A percentile compares a stretch with the other conserved stretches of the same genome.
Conservation (phyloP, 2,113 vertebrate genomes). For the Cololabis saira region DNA sequence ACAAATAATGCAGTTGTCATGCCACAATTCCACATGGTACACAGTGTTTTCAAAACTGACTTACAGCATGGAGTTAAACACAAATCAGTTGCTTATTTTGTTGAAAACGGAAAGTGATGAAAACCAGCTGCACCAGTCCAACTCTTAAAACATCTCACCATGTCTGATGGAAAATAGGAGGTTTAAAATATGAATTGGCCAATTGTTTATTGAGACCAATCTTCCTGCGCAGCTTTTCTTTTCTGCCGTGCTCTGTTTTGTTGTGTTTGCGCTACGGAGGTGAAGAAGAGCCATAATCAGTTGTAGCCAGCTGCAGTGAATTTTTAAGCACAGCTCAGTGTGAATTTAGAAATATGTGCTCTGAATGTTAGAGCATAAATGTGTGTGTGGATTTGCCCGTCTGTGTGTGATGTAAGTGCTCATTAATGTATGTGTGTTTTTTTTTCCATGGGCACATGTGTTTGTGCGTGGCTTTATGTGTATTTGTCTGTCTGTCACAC, state of each 20-base stretch:
- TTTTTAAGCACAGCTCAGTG: conserved; percentile 58
- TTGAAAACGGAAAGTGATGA: background rate
- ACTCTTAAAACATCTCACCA: background rate
- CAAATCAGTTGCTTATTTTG: background rate
- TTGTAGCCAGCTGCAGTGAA: conserved; percentile 58
- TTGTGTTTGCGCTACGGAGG: conserved; percentile 46
- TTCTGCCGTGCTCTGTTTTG: conserved; percentile 2
- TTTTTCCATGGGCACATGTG: conserved; percentile 24
- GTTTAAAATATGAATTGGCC: conserved; percentile 2
- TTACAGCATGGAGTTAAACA: no score
- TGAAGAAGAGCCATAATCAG: conserved; percentile 49
- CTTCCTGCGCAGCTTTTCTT: background rate
- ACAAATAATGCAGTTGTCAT: no score
- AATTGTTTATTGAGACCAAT: background rate
- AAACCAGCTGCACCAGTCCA: background rate
- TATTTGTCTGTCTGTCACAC: conserved; percentile 72
- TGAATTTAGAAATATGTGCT: conserved; percentile 64
- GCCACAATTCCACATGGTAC: no score
- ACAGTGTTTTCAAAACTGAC: no score
- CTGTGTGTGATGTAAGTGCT: conserved; percentile 16
- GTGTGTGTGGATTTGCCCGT: conserved; percentile 26
- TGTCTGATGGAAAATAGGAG: conserved; percentile 5
- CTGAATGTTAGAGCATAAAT: conserved; percentile 51
- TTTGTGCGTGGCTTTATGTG: conserved; percentile 31
- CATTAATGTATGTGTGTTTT: conserved; percentile 22